Base-by-base conservation (phyloP, 2,797 vertebrate genomes). In the Sciaenops ocellatus region DNA sequence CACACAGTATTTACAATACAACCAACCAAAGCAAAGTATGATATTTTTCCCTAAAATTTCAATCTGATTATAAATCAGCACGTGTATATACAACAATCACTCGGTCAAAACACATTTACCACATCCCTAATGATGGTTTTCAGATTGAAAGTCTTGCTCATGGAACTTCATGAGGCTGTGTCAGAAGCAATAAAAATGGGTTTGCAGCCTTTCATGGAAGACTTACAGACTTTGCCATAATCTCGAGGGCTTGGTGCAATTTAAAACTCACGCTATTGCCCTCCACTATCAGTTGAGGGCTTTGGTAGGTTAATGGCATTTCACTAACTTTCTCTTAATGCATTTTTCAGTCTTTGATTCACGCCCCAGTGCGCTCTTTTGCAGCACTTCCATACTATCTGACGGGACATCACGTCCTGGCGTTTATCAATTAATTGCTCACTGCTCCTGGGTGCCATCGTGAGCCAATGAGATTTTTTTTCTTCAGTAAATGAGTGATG, bases 351-450 rank as follows among this genome's bases (percentile, higher is more conserved):
- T 87, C 91, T 92, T 91, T 92, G 92, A 93, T 91, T 93, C 90
- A 93, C 77, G 86, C 92, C 90, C 86, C 90, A 87, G 66, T 89
- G 91, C 90, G 76, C 90, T 83, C 90, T 85, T 90, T 90, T 87
- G 87, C 86, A 78, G 90, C 85, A 77, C 89, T 84, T 88, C 81
- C 78, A 60, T 74, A 76, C 84, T 92, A 94, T 94, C 94, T 89
- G 87, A 92, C 73, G 79, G 90, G 90, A 93, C 90, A 93, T 94
- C 91, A 90, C 92, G 86, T 93, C 87, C 85, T 76, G 82, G 72
- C 91, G 83, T 94, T 94, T 95, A 95, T 95, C 93, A 93, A 94
- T 95, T 95, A 94, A 95, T 95, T 95, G 94, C 91, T 85, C 78
- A 70, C 91, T 86, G 84, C 90, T 94, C 90, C 84, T 90, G 87